These are phyloP conservation scores for Dicerorhinus sumatrensis DNA, from an alignment of 2,113 vertebrate genomes.

Conservation along the genomic window DNA sequence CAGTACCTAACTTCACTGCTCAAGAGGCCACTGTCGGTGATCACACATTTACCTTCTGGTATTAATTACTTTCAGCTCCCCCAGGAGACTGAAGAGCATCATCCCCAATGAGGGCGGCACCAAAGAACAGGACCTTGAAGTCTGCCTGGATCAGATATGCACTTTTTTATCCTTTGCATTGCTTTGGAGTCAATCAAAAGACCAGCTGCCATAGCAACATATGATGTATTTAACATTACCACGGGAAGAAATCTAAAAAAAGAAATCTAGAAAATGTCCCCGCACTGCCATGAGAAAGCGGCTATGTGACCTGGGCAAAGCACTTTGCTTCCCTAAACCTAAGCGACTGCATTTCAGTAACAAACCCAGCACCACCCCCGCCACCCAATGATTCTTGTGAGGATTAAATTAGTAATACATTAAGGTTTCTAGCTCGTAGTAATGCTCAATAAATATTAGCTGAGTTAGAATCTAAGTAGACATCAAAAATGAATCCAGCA, in stretches of 20 bases:
- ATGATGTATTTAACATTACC: slow-evolving; percentile 30
- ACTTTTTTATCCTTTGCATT: slow-evolving; percentile 33
- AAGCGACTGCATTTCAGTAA: neutral
- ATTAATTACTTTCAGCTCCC: neutral
- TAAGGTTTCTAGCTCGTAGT: neutral
- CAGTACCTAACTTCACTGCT: neutral
- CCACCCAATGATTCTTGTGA: neutral
- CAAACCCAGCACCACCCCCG: neutral
- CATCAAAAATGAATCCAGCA: neutral
- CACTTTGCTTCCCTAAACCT: neutral
- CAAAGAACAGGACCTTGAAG: neutral
- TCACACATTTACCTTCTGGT: neutral
- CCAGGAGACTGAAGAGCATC: neutral
- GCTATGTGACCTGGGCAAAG: neutral
- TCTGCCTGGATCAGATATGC: neutral
- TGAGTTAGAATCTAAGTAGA: neutral
- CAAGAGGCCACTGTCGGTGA: neutral
- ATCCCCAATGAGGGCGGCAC: neutral
- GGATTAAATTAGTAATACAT: neutral
- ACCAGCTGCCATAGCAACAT: slow-evolving; percentile 36
- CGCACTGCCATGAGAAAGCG: neutral
- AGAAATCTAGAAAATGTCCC: slow-evolving; percentile 31
- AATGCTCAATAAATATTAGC: neutral
- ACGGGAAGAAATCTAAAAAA: neutral
- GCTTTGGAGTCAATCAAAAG: slow-evolving; percentile 53